Evolutionary conservation across 2,888 invertebrate species (phyloP).

Genomic region (Thelaira solivaga): DNA sequence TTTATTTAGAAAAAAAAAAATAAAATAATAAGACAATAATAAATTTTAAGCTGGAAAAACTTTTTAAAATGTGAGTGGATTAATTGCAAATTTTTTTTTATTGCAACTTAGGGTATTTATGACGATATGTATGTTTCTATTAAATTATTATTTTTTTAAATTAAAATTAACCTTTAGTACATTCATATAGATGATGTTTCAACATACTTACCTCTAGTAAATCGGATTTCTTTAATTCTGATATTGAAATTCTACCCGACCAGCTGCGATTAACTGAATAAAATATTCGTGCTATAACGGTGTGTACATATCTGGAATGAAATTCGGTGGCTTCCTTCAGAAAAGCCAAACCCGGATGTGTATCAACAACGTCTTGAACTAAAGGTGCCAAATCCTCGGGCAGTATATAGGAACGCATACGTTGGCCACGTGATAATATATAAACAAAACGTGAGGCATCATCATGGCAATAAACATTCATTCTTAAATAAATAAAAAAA

Average conservation of each 20-base stretch:
- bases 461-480: constrained; percentile 90
- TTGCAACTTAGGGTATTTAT: too few relatives aligned
- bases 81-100: too few relatives aligned
- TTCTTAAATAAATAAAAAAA: constrained; percentile 78
- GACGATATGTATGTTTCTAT: too few relatives aligned
- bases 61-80: too few relatives aligned
- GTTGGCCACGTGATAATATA: constrained; percentile 86
- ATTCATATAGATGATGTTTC: too few relatives aligned
- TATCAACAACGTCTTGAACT: constrained; percentile 98
- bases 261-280: constrained; percentile 98
- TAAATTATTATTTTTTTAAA: too few relatives aligned
- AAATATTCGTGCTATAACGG: constrained; percentile 98
- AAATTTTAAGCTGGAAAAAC: too few relatives aligned
- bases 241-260: constrained; percentile 93
- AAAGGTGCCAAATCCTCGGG: constrained; percentile 96
- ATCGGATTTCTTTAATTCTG: constrained; percentile 94
- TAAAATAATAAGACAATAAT: too few relatives aligned
- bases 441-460: constrained; percentile 92
- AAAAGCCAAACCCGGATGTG: constrained; percentile 97
- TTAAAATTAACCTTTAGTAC: too few relatives aligned
- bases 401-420: constrained; percentile 79
- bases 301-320: constrained; percentile 98
- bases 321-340: constrained; percentile 98
- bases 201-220: constrained; percentile 83
- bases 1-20: too few relatives aligned